Percentiles rank a stretch among this genome's conserved stretches.
phyloP scores from a whole-genome alignment of 2,113 vertebrate species.

The Turdus rufiventris region DNA sequence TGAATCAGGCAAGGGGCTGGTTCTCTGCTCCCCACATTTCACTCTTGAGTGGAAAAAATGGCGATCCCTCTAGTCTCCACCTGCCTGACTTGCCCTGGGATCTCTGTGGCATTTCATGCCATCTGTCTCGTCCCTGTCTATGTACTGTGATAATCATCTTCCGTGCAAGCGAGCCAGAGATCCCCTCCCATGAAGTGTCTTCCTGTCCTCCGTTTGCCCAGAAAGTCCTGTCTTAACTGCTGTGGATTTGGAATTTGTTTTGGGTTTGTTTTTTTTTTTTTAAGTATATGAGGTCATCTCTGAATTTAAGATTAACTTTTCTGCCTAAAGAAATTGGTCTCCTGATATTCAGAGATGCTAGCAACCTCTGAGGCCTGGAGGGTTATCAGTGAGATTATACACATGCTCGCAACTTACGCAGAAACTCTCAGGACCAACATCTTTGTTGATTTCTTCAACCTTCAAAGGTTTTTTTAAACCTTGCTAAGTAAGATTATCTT shows the following conservation, averaged over 20 bases:
- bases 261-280: background rate
- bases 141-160: background rate
- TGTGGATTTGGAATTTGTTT: background rate
- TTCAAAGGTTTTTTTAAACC: background rate
- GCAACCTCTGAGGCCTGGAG: background rate
- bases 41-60: background rate
- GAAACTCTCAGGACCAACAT: background rate
- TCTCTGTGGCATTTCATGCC: background rate
- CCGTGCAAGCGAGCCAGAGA: accelerated
- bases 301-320: background rate
- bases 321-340: background rate
- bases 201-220: background rate
- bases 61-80: background rate
- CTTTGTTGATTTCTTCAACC: background rate
- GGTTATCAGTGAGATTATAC: background rate
- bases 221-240: background rate
- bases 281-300: background rate
- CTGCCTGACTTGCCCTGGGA: background rate
- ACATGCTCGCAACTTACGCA: accelerated
- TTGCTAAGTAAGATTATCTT: background rate
- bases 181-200: background rate
- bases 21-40: background rate
- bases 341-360: background rate
- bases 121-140: background rate
- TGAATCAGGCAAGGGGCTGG: background rate